Base-by-base conservation (phyloP, 2,113 vertebrate genomes). In the Azemiops feae region DNA sequence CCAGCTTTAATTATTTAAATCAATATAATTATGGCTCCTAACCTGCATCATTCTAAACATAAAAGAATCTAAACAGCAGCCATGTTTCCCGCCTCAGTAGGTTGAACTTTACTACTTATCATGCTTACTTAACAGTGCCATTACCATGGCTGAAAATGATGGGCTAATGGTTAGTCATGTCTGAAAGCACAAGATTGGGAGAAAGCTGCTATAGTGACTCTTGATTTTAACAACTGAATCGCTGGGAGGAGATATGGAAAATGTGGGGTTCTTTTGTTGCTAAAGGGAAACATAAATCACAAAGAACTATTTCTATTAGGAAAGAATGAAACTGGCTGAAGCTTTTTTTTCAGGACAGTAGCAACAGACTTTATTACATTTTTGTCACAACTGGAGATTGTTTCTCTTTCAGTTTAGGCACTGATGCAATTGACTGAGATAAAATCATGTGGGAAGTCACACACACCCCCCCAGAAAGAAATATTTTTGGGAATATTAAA, bases 341-440 rank as follows among this genome's bases (percentile, higher is more conserved):
- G 45, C 8, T 50, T 9, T 50, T 8, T 86, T 39, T 27, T 3
- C 20, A 10, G 55, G 53, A 39, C 58, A 53, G 43, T 88, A 92
- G 55, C 60, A 74, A 92, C 20, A 34, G 18, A 89, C 81, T 81
- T 85, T 89, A 92, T 81, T 39, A 92, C 81, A 89, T 20, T 55
- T 74, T 74, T 92, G 89, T 57, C 57, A 57, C 81, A 92, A 47
- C 30, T 88, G 11, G 39, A 30, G 30, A 88, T 18, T 18, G 52
- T 12, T 34, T 92, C 57, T 64, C 55, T 64, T 88, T 88, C 45
- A 53, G 27, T 54, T 89, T 57, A 34, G 39, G 57, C 89, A 85
- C 55, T 85, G 81, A 92, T 25, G 87, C 64, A 89, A 50, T 74
- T 52, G 50, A 47, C 39, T 81, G 69, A 58, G 64, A 85, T 53